Evolutionary conservation across 2,113 vertebrate species (phyloP), one percentile per base, ranked within the genome.

Genomic region (Bolborhynchus lineola): DNA sequence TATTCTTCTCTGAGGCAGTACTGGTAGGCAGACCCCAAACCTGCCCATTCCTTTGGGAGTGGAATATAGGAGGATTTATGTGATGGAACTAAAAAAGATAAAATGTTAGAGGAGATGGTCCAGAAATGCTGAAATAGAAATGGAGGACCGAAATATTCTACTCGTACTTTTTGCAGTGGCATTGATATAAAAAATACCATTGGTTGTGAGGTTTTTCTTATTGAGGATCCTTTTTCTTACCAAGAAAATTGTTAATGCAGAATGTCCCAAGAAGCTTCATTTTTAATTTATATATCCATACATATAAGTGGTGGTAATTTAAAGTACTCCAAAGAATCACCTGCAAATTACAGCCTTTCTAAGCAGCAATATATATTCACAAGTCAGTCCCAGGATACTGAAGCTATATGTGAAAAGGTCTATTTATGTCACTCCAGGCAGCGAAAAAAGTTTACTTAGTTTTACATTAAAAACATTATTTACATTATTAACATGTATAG

Each of bases 281-380:
- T 95, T 95, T 97, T 97, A 97, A 96, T 97, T 94, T 96, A 93
- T 95, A 93, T 96, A 96, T 93, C 95, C 78, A 94, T 97, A 94
- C 93, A 96, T 97, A 91, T 86, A 93, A 97, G 69, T 75, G 74
- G 82, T 92, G 90, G 92, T 91, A 97, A 97, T 96, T 85, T 96
- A 86, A 97, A 97, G 86, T 79, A 67, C 86, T 95, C 92, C 90
- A 96, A 97, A 97, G 96, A 97, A 97, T 97, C 94, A 90, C 91
- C 64, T 95, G 93, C 97, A 96, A 97, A 97, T 98, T 95, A 94
- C 88, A 82, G 76, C 91, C 95, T 92, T 97, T 90, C 93, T 91
- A 90, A 94, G 74, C 67, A 86, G 89, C 89, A 90, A 72, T 96
- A 96, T 91, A 92, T 87, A 96, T 60, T 67, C 80, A 95, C 91